These are phyloP conservation scores for Strix aluco DNA, from an alignment of 2,113 vertebrate species.

Conservation along the genomic window DNA sequence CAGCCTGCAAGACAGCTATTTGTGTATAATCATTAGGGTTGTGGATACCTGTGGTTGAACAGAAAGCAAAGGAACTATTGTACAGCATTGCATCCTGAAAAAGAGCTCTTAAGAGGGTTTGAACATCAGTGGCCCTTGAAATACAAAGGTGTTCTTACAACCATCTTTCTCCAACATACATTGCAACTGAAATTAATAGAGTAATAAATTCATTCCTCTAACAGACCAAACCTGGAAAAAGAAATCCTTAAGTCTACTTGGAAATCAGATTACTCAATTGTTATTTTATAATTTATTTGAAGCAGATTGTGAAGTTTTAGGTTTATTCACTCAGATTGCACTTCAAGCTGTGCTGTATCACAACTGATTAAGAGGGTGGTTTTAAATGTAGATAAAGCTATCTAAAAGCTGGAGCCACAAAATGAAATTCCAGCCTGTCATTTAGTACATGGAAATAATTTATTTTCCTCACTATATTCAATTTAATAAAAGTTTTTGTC, in stretches of 20 bases:
- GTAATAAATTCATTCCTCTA: not conserved
- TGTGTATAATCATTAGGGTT: not conserved
- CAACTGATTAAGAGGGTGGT: not conserved
- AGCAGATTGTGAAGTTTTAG: not conserved
- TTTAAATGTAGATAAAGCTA: not conserved
- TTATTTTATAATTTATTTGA: not conserved
- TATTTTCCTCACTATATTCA: conserved; percentile 5
- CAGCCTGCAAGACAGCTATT: not conserved
- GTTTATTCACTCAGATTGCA: not conserved
- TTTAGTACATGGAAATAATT: conserved; percentile 16
- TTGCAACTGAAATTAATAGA: not conserved
- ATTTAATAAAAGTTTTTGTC: conserved; percentile 32
- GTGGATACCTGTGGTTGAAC: not conserved
- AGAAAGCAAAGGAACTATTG: not conserved
- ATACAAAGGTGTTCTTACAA: not conserved
- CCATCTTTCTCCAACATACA: not conserved
- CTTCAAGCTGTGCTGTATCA: not conserved
- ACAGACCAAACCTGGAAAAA: not conserved
- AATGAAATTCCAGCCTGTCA: conserved; percentile 15
- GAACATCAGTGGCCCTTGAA: not conserved
- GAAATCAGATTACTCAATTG: not conserved
- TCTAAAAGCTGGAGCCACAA: not conserved
- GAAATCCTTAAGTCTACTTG: not conserved
- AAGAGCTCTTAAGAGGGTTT: not conserved
- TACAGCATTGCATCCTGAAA: not conserved